A percentile compares a stretch with the other conserved stretches of the same genome.
These are phyloP conservation scores for Ecliptopera silaceata DNA, from an alignment of 2,888 invertebrate genomes.

Conservation along the genomic window DNA sequence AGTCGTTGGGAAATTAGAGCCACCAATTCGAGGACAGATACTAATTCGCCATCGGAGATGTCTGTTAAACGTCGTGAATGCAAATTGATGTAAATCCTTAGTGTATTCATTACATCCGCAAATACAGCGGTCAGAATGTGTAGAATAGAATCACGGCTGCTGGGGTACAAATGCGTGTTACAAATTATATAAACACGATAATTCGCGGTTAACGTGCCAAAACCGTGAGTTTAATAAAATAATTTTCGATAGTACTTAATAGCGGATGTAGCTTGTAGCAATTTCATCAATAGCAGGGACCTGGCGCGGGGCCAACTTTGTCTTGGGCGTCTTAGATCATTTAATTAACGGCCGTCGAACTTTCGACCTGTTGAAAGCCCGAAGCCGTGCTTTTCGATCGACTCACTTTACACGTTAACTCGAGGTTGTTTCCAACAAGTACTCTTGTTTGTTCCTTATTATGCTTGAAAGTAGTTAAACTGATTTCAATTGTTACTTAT, in stretches of 20 bases:
- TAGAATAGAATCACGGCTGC: constrained; percentile 43
- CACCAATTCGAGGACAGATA: constrained; percentile 55
- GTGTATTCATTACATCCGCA: constrained; percentile 42
- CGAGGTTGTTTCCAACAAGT: constrained; percentile 53
- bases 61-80: constrained; percentile 52
- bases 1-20: constrained; percentile 63
- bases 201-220: constrained; percentile 53
- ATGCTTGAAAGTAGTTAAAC: constrained; percentile 21
- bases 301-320: constrained; percentile 71
- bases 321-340: constrained; percentile 74
- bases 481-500: constrained; percentile 12
- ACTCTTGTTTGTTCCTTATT: constrained; percentile 44
- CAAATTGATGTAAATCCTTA: constrained; percentile 57
- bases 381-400: constrained; percentile 71
- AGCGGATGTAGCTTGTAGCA: constrained; percentile 61
- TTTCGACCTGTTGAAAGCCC: constrained; percentile 80
- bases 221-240: constrained; percentile 55
- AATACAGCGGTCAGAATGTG: constrained; percentile 31
- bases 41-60: constrained; percentile 52
- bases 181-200: constrained; percentile 61
- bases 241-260: constrained; percentile 58
- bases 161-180: constrained; percentile 56
- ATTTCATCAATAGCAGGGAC: constrained; percentile 71
- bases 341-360: constrained; percentile 81
- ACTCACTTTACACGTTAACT: constrained; percentile 66